Conservation (phyloP, 2,888 invertebrate genomes). For the Aricia artaxerxes region DNA sequence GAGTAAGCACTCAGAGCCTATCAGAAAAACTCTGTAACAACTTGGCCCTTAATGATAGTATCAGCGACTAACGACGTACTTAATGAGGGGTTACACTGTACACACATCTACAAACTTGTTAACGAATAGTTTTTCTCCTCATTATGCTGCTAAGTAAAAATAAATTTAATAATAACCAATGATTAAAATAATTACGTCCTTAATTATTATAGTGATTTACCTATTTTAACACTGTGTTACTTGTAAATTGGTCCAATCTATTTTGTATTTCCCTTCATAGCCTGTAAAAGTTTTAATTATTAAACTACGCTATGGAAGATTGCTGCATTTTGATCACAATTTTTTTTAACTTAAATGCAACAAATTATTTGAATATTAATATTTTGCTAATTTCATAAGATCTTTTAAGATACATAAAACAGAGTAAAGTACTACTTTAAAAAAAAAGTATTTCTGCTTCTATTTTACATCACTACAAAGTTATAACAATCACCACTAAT, state of each 20-base stretch:
- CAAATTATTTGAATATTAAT: not conserved
- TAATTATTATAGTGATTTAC: not conserved
- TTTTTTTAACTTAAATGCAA: too few relatives aligned
- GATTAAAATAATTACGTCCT: not conserved
- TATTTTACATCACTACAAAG: not conserved
- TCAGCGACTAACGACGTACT: conserved; percentile 44
- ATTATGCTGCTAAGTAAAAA: conserved; percentile 33
- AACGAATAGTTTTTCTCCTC: conserved; percentile 39
- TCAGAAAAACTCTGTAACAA: conserved; percentile 39
- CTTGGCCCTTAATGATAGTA: conserved; percentile 40
- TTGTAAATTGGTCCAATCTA: not conserved
- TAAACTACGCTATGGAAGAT: too few relatives aligned
- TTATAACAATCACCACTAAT: not conserved
- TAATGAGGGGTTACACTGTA: conserved; percentile 43
- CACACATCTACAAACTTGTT: conserved; percentile 41
- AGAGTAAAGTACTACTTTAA: not conserved
- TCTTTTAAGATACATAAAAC: not conserved
- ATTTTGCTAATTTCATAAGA: too few relatives aligned
- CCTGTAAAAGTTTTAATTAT: too few relatives aligned
- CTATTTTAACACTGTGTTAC: not conserved
- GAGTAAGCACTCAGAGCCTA: not conserved
- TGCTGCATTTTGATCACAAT: too few relatives aligned
- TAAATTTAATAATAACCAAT: not conserved
- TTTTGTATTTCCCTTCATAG: not conserved
- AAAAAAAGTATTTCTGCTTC: not conserved